phyloP scores from a whole-genome alignment of 2,113 vertebrate genomes.

The Pterocles orientalis region DNA sequence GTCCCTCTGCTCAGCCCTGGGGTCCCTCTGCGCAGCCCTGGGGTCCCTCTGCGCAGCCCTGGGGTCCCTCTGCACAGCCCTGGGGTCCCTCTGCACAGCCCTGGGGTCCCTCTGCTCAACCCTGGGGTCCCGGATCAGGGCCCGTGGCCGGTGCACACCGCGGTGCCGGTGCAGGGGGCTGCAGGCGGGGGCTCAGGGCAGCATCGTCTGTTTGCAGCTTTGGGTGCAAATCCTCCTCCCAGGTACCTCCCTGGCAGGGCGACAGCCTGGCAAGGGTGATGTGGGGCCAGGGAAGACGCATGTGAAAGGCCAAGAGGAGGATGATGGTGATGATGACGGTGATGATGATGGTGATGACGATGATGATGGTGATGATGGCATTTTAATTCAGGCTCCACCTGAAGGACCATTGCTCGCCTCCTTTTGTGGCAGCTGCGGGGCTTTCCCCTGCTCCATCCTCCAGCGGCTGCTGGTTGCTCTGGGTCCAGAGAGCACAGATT shows the following conservation, averaged over 20 bases:
- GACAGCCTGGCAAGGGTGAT: not conserved
- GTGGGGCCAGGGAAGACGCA: not conserved
- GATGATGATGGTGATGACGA: no score
- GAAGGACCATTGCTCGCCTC: not conserved
- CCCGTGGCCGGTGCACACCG: fast-evolving
- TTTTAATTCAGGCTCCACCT: not conserved
- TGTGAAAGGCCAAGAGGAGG: not conserved
- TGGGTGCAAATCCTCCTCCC: not conserved
- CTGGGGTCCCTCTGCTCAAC: no score
- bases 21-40: no score
- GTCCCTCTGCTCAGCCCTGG: no score
- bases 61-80: not conserved
- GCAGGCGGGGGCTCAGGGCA: not conserved
- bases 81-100: not conserved
- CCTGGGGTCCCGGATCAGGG: not conserved
- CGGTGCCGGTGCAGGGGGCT: not conserved
- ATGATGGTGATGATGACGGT: no score
- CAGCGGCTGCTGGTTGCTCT: not conserved
- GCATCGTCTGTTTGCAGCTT: not conserved
- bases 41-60: not conserved
- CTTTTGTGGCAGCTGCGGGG: not conserved
- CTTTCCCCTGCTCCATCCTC: not conserved
- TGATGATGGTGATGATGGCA: not conserved
- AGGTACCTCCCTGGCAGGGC: not conserved
- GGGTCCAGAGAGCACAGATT: not conserved